Base-by-base conservation (phyloP, 2,113 vertebrate species). In the Rhea pennata region DNA sequence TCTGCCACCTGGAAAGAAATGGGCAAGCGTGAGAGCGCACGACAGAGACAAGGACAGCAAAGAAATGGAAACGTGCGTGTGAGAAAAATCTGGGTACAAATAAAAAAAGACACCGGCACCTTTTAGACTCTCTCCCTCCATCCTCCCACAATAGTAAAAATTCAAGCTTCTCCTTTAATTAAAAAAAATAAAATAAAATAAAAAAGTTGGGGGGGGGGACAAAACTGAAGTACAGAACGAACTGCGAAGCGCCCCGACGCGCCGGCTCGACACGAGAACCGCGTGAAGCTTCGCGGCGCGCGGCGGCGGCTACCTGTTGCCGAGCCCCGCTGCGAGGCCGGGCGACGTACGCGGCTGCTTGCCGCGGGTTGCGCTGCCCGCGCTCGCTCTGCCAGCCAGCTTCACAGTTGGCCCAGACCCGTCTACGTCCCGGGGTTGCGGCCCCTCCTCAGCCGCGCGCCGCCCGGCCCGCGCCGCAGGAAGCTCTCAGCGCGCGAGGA, bases 401-500 rank as follows among this genome's bases (percentile, higher is more conserved):
- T 15, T 50, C 73, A 50, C 71, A 20, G 24, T 46, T 39, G 48
- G 67, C 51, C 42, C 15, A 2, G 79, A 42, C 20, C 22, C 2
- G 0, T 6, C 50, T n/a, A 16, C 23, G 12, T 12, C 29, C 54
- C 1, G 1, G 12, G 39, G 66, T 27, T 0, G 0, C 27, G 33
- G 1, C 4, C 50, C 29, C 26, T 10, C 33, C 10, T 7, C 73
- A 56, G 44, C 70, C 64, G 88, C 2, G 36, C 62, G 78, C 22
- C 15, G 15, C 58, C 48, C 12, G 1, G 67, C n/a, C 70, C 0
- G 0, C 54, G 31, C 9, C 14, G 36, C 44, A 17, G n/a, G 48
- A 36, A 16, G 62, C 5, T 65, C 48, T 51, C 39, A 5, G 4
- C 20, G 4, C 1, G 40, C 23, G 11, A 39, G 71, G 42, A 90